These are phyloP conservation scores for Drosophila paulistorum DNA, from an alignment of 1,140 invertebrate species.

Conservation along the genomic window DNA sequence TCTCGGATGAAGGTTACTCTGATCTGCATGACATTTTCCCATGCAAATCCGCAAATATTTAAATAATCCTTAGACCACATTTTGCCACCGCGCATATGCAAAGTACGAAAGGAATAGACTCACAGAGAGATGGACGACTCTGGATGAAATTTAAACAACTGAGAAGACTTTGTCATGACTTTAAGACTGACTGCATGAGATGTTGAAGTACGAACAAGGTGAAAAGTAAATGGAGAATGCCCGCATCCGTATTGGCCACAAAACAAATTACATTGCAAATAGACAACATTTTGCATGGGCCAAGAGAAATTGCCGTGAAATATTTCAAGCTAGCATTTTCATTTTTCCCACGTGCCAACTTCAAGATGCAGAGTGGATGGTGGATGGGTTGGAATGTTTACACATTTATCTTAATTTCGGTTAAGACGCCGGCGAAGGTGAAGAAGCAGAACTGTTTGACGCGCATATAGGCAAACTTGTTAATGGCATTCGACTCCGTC, in stretches of 20 bases:
- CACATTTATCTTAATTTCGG: constrained; percentile 75
- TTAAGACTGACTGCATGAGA: constrained; percentile 39
- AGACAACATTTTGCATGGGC: constrained; percentile 62
- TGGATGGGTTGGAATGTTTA: constrained; percentile 21
- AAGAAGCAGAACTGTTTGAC: constrained; percentile 49
- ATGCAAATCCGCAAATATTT: constrained; percentile 52
- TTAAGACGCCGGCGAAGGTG: constrained; percentile 27
- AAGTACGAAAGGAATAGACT: constrained; percentile 62
- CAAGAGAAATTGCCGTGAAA: constrained; percentile 73
- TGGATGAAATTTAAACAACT: constrained; percentile 34
- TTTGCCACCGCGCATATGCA: constrained; percentile 36
- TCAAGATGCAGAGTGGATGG: constrained; percentile 9
- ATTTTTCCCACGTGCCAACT: constrained; percentile 45
- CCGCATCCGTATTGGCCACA: constrained; percentile 29
- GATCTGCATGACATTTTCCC: constrained; percentile 23
- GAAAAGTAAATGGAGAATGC: constrained; percentile 23
- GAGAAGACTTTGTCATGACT: constrained; percentile 17
- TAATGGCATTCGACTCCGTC: constrained; percentile 51
- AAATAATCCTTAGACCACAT: constrained; percentile 52
- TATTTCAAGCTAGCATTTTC: constrained; percentile 68
- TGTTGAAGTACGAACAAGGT: not conserved
- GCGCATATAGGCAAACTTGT: constrained; percentile 50
- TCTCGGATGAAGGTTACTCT: not conserved
- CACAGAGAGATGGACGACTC: not conserved
- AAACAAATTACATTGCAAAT: constrained; percentile 67